A percentile compares a stretch with the other conserved stretches of the same genome.
These are phyloP conservation scores for Mesochorus sp. DNA, from an alignment of 2,888 invertebrate species.

Conservation along the genomic window DNA sequence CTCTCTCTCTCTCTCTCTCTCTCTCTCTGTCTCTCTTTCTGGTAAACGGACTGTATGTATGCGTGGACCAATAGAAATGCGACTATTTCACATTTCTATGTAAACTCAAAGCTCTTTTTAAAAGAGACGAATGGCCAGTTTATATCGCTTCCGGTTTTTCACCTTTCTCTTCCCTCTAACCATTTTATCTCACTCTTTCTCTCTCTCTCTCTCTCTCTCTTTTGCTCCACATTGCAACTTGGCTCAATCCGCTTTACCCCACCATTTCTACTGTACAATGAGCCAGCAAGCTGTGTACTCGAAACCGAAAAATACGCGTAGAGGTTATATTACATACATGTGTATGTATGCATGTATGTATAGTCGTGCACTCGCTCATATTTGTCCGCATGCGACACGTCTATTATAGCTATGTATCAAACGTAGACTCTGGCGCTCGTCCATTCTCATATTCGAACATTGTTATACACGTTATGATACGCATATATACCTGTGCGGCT, in stretches of 20 bases:
- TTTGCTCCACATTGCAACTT: constrained; percentile 28
- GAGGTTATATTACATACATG: not conserved
- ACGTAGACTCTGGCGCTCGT: constrained; percentile 54
- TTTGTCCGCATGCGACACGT: constrained; percentile 57
- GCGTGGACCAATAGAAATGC: constrained; percentile 34
- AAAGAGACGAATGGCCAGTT: constrained; percentile 74
- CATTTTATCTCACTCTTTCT: too few relatives aligned
- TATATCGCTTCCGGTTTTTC: constrained; percentile 57
- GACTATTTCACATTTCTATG: constrained; percentile 18
- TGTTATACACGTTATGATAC: constrained; percentile 4
- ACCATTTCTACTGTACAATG: not conserved
- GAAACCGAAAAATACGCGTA: not conserved
- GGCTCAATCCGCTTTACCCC: constrained; percentile 27
- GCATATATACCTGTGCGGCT: constrained; percentile 4
- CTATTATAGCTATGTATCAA: constrained; percentile 57
- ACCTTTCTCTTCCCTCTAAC: constrained; percentile 41
- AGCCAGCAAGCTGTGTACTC: not conserved
- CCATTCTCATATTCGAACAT: constrained; percentile 52
- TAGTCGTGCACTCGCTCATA: constrained; percentile 39
- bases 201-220: constrained; percentile 4
- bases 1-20: too few relatives aligned
- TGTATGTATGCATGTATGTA: not conserved
- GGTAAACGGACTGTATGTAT: not conserved
- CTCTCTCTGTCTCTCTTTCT: too few relatives aligned
- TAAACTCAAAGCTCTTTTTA: constrained; percentile 71